Percentiles rank a stretch among this genome's conserved stretches.
These are phyloP conservation scores for Halichoerus grypus DNA, from an alignment of 2,113 vertebrate genomes.

Conservation along the genomic window DNA sequence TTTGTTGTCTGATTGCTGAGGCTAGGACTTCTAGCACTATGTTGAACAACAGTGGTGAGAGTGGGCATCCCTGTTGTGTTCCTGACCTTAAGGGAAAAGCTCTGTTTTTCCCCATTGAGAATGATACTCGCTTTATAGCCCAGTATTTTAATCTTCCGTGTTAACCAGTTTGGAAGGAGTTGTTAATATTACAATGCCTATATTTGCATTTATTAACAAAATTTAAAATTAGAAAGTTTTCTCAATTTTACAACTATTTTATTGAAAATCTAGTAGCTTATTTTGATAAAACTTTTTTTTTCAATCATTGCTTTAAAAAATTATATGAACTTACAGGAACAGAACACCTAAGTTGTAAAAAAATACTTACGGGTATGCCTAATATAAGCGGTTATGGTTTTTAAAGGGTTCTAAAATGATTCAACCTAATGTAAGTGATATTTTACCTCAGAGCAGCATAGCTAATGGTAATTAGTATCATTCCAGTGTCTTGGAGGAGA, in stretches of 20 bases:
- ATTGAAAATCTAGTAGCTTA: not conserved
- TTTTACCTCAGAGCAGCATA: not conserved
- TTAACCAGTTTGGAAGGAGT: not conserved
- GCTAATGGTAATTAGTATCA: not conserved
- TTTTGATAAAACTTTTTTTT: not conserved
- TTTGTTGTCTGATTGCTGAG: too few species aligned
- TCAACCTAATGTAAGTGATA: not conserved
- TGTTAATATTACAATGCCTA: not conserved
- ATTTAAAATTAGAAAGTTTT: not conserved
- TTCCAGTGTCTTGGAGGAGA: not conserved
- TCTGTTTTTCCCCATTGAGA: not conserved
- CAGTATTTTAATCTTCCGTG: constrained; percentile 41
- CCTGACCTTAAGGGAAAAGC: not conserved
- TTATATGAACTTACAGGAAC: not conserved
- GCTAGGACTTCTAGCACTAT: too few species aligned
- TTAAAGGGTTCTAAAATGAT: not conserved
- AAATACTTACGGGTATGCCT: not conserved
- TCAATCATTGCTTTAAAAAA: constrained; percentile 24
- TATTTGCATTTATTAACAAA: constrained; percentile 5
- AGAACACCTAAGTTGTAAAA: not conserved
- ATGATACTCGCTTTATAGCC: not conserved
- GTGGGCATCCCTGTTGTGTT: not conserved
- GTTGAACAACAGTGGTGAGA: too few species aligned
- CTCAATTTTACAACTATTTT: not conserved
- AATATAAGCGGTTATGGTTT: not conserved